These are phyloP conservation scores for Micromesistius poutassou DNA, from an alignment of 2,797 vertebrate species.

Conservation along the genomic window DNA sequence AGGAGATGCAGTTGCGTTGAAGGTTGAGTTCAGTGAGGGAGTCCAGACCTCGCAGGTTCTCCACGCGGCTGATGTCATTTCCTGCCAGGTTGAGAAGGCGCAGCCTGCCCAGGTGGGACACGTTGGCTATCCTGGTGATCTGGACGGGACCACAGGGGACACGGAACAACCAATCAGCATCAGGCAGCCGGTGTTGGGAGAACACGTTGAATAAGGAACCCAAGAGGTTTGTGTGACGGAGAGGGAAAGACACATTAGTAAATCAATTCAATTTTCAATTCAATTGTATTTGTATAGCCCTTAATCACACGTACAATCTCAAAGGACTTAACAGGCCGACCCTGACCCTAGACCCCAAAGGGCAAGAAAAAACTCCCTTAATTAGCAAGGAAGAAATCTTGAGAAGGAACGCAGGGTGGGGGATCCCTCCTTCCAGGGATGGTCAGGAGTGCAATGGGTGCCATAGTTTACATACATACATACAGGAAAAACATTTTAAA, in stretches of 20 bases:
- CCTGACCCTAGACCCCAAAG: too few relatives aligned
- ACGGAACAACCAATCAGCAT: constrained; percentile 7
- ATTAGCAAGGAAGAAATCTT: too few relatives aligned
- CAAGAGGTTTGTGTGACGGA: not conserved
- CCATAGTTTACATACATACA: too few relatives aligned
- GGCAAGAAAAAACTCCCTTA: too few relatives aligned
- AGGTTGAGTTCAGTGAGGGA: constrained; percentile 89
- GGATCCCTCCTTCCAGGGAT: too few relatives aligned
- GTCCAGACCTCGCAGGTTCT: constrained; percentile 85
- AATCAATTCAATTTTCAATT: not conserved
- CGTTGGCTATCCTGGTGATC: constrained; percentile 87
- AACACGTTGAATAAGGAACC: not conserved
- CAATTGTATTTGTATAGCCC: too few relatives aligned
- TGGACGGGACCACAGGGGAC: constrained; percentile 57
- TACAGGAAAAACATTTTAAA: too few relatives aligned
- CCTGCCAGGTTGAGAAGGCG: constrained; percentile 88
- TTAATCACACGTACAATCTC: too few relatives aligned
- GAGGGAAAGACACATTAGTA: not conserved
- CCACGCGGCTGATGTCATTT: constrained; percentile 81
- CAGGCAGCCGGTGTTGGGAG: not conserved
- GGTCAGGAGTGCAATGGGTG: too few relatives aligned
- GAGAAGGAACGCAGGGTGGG: too few relatives aligned
- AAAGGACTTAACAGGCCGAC: too few relatives aligned
- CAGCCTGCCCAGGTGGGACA: constrained; percentile 83
- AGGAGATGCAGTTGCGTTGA: constrained; percentile 82